Percentiles rank a stretch among this genome's conserved stretches.
These are phyloP conservation scores for Sebastolobus alascanus DNA, from an alignment of 2,797 vertebrate genomes.

Conservation along the genomic window DNA sequence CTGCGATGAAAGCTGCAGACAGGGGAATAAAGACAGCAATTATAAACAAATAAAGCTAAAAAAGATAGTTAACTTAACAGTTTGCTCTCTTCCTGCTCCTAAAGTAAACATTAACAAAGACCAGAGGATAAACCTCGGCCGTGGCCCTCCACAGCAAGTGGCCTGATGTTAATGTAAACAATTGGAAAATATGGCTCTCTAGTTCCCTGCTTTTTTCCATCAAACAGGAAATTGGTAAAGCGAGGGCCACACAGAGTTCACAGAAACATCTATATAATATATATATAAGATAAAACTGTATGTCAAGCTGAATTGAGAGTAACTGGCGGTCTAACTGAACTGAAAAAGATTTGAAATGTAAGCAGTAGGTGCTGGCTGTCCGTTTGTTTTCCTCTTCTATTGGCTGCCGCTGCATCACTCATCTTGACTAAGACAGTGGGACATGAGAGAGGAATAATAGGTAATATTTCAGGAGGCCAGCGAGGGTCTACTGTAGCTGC, in stretches of 20 bases:
- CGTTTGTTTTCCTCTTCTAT: slow-evolving; percentile 57
- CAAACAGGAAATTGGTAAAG: slow-evolving; percentile 46
- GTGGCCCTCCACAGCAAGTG: background rate
- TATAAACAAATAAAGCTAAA: background rate
- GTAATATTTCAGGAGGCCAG: slow-evolving; percentile 71
- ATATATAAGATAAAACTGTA: slow-evolving; percentile 38
- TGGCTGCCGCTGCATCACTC: slow-evolving; percentile 57
- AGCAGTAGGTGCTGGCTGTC: slow-evolving; percentile 31
- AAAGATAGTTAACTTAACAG: background rate
- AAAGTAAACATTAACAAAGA: slow-evolving; percentile 29
- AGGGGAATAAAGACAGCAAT: slow-evolving; percentile 10
- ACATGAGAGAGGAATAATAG: slow-evolving; percentile 60
- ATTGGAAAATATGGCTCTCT: slow-evolving; percentile 14
- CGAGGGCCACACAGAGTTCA: slow-evolving; percentile 59
- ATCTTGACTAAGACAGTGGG: slow-evolving; percentile 61
- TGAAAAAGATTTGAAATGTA: slow-evolving; percentile 36
- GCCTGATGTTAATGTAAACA: slow-evolving; percentile 19
- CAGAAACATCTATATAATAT: slow-evolving; percentile 23
- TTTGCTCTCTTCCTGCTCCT: background rate
- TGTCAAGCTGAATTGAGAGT: slow-evolving; percentile 37
- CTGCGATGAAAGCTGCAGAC: slow-evolving; percentile 94
- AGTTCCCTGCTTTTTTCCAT: background rate
- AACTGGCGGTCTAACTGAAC: slow-evolving; percentile 12
- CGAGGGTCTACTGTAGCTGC: slow-evolving; percentile 52
- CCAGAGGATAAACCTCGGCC: background rate